Percentiles rank a stretch among this genome's conserved stretches.
Conservation (phyloP, 2,888 invertebrate genomes). For the Nephrotoma flavescens region DNA sequence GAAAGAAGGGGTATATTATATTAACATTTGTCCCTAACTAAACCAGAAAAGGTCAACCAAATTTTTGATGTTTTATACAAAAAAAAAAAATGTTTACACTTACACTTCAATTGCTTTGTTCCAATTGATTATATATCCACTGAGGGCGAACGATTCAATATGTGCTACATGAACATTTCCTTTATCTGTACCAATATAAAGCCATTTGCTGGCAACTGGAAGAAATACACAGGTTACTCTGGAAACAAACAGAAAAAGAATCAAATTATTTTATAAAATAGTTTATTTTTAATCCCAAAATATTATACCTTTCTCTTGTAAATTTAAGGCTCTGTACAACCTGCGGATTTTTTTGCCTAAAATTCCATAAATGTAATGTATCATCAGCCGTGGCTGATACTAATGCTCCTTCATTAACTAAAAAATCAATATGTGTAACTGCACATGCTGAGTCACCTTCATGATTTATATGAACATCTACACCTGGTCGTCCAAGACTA, state of each 20-base stretch:
- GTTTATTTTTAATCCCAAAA: not conserved
- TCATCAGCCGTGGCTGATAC: conserved; percentile 94
- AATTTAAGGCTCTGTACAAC: conserved; percentile 95
- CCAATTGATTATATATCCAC: conserved; percentile 99
- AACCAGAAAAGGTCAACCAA: not conserved
- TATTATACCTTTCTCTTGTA: conserved; percentile 77
- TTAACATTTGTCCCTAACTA: not conserved
- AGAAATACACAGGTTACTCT: conserved; percentile 92
- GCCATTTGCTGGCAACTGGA: conserved; percentile 95
- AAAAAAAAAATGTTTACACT: conserved; percentile 35
- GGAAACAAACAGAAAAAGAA: conserved; percentile 16
- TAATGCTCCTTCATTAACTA: conserved; percentile 93
- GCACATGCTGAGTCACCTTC: conserved; percentile 40
- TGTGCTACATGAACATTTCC: conserved; percentile 97
- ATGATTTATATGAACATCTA: conserved; percentile 88
- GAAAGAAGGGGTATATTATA: not conserved
- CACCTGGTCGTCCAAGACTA: conserved; percentile 93
- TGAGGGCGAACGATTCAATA: conserved; percentile 88
- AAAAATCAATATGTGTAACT: conserved; percentile 83
- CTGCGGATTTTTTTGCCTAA: conserved; percentile 85
- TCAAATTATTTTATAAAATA: not conserved
- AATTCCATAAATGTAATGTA: conserved; percentile 93
- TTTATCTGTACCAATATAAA: conserved; percentile 94
- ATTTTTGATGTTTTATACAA: not conserved
- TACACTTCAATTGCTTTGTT: conserved; percentile 99